Base-by-base conservation (phyloP, 2,113 vertebrate species). In the Pelvicachromis taeniatus region DNA sequence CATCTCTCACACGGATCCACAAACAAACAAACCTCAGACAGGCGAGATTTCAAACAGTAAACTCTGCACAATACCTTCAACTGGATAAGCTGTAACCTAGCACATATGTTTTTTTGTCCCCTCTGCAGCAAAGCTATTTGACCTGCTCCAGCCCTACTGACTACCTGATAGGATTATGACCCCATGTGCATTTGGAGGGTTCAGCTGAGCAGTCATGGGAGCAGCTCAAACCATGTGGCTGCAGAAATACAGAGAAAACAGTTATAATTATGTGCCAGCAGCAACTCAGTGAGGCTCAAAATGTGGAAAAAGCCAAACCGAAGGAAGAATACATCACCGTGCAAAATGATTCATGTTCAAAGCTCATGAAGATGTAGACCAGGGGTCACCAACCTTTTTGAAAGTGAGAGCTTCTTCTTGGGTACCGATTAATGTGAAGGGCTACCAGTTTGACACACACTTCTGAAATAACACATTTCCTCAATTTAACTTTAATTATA, bases 141-240 rank as follows among this genome's bases (percentile, higher is more conserved):
- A 80, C 23, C 68, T 63, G 17, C 48, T 85, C 21, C 50, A 77
- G 78, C 89, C 80, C 81, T 5, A 4, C 55, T 77, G 80, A 84
- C 93, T 82, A 77, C 82, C 87, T 92, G 89, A 92, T 48, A 53
- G 92, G 90, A 95, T 94, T 94, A 94, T 50, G 54, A 81, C 38
- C 2, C 19, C 81, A 58, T 38, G 82, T 78, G 70, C 52, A 53
- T 48, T 65, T 17, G 53, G 86, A 88, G 61, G 58, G 56, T 91
- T 93, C 86, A 88, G 91, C 87, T 84, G 88, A 89, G 68, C 56
- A 75, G 90, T 91, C 85, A 92, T 53, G 91, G 82, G 92, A 84
- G 87, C 82, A 84, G 83, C 75, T 85, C 83, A 35, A 50, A 84
- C 75, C 16, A 21, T 9, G 77, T 1, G 11, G 42, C 48, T 13